Evolutionary conservation across 2,113 vertebrate genomes (phyloP).

Genomic region (Upupa epops): DNA sequence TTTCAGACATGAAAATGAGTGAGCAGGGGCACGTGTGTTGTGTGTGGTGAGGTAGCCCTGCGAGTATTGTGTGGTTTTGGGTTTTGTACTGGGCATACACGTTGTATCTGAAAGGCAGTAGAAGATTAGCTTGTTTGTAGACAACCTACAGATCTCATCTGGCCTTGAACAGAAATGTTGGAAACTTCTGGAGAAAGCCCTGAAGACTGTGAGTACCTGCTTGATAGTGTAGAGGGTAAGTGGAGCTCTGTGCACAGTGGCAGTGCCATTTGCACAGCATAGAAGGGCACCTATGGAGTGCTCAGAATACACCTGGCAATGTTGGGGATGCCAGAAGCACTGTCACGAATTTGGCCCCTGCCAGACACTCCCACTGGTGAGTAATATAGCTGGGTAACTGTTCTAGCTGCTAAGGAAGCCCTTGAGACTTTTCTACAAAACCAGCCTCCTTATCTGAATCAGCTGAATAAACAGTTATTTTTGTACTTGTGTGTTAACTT

Average conservation of each 20-base stretch:
- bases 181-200: not conserved
- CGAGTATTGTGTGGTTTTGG: not conserved
- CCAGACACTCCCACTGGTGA: not conserved
- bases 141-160: not conserved
- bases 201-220: not conserved
- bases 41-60: not conserved
- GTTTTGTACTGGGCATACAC: not conserved
- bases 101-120: not conserved
- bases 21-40: not conserved
- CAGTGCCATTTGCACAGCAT: not conserved
- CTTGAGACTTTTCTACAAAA: conserved; percentile 1
- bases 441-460: not conserved
- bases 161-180: not conserved
- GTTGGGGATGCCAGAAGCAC: not conserved
- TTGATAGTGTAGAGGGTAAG: not conserved
- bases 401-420: conserved; percentile 3
- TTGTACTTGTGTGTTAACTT: not conserved
- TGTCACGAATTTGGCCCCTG: not conserved
- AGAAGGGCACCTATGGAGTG: not conserved
- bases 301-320: not conserved
- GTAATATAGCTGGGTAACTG: not conserved
- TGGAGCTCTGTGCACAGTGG: not conserved
- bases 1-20: not conserved
- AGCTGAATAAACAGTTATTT: not conserved
- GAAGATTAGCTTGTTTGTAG: not conserved